phyloP scores from a whole-genome alignment of 2,888 invertebrate species.

The Platycheirus rosarum region DNA sequence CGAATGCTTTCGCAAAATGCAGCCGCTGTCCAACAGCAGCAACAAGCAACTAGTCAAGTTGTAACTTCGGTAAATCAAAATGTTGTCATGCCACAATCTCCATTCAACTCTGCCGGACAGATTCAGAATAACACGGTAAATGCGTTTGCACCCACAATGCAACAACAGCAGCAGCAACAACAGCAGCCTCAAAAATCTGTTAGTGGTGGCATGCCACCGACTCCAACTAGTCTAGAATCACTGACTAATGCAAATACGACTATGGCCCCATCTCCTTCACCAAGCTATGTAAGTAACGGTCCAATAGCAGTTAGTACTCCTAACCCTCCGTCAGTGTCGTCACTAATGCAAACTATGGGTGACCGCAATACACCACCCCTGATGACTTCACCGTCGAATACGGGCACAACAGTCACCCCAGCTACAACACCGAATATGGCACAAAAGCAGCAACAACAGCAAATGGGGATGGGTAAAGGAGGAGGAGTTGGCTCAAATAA shows the following conservation, averaged over 20 bases:
- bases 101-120: slow-evolving; percentile 77
- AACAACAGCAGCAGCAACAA: slow-evolving; percentile 76
- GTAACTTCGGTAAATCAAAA: slow-evolving; percentile 74
- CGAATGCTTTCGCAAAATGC: slow-evolving; percentile 82
- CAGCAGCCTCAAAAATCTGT: slow-evolving; percentile 80
- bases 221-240: slow-evolving; percentile 83
- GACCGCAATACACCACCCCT: slow-evolving; percentile 84
- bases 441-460: slow-evolving; percentile 76
- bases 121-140: slow-evolving; percentile 75
- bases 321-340: slow-evolving; percentile 85
- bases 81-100: slow-evolving; percentile 79
- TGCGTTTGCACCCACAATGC: slow-evolving; percentile 76
- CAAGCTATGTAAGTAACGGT: slow-evolving; percentile 82
- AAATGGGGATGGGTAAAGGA: slow-evolving; percentile 78
- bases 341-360: slow-evolving; percentile 84
- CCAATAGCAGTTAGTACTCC: slow-evolving; percentile 84
- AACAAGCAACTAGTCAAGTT: slow-evolving; percentile 75
- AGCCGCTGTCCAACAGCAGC: slow-evolving; percentile 75
- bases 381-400: slow-evolving; percentile 79
- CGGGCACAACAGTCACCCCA: slow-evolving; percentile 76
- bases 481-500: slow-evolving; percentile 75
- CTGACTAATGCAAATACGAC: slow-evolving; percentile 80
- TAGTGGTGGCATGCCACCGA: slow-evolving; percentile 82
- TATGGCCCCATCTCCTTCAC: slow-evolving; percentile 83
- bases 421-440: slow-evolving; percentile 79